These are phyloP conservation scores for Solenodon paradoxus DNA, from an alignment of 2,113 vertebrate species.

Conservation along the genomic window DNA sequence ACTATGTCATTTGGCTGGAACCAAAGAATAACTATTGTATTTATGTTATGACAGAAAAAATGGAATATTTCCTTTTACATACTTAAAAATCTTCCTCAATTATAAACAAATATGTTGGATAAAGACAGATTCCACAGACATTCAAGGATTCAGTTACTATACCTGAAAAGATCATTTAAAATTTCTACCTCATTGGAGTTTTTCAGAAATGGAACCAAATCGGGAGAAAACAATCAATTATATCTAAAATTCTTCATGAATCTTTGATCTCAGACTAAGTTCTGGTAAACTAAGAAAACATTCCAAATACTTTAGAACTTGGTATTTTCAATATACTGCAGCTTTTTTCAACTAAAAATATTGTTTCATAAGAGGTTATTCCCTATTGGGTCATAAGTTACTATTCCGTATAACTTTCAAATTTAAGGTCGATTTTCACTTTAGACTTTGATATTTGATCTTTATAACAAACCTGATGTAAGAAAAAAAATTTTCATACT, in stretches of 20 bases:
- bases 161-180: neutral
- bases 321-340: slow-evolving; percentile 20
- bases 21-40: neutral
- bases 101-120: neutral
- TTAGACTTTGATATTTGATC: neutral
- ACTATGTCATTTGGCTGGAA: neutral
- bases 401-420: neutral
- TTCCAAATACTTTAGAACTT: neutral
- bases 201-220: neutral
- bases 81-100: neutral
- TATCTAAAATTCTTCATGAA: neutral
- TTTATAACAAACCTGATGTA: neutral
- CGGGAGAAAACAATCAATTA: neutral
- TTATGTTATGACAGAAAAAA: neutral
- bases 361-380: neutral
- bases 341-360: neutral
- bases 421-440: neutral
- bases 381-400: neutral
- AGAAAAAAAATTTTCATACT: neutral
- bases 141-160: neutral
- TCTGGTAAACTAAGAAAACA: neutral
- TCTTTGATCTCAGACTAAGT: neutral
- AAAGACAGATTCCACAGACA: slow-evolving; percentile 15
- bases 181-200: neutral
- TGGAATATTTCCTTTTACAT: neutral